These are phyloP conservation scores for Clarias batrachus DNA, from an alignment of 2,113 vertebrate species.

Conservation along the genomic window DNA sequence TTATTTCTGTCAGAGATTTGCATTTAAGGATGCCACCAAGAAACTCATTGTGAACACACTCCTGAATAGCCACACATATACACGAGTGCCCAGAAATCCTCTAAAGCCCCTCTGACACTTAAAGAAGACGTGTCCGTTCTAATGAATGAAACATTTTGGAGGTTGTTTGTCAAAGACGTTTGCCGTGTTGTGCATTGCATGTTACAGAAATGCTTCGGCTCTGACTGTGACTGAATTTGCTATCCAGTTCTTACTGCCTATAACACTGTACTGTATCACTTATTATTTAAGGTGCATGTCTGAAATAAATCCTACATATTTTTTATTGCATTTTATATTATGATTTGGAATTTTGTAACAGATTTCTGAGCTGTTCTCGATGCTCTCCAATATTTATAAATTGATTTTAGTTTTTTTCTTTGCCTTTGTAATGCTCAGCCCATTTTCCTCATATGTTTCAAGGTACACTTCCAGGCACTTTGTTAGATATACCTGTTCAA, in stretches of 20 bases:
- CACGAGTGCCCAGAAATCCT: conserved; percentile 7
- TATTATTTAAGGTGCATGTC: not conserved
- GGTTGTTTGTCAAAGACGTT: not conserved
- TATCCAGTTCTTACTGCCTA: not conserved
- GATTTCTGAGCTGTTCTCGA: not conserved
- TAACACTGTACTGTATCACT: not conserved
- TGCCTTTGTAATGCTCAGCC: not conserved
- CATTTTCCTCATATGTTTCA: not conserved
- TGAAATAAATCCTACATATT: not conserved
- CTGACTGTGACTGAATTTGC: not conserved
- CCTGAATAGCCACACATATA: conserved; percentile 7
- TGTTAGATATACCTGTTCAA: too few species aligned
- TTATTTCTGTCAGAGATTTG: conserved; percentile 53
- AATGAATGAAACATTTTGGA: conserved; percentile 15
- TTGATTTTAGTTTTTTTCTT: not conserved
- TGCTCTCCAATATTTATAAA: not conserved
- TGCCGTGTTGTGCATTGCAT: not conserved
- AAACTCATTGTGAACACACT: conserved; percentile 28
- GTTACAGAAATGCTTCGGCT: not conserved
- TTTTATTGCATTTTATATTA: not conserved
- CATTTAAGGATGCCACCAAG: conserved; percentile 51
- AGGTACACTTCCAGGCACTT: too few species aligned
- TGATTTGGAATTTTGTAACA: not conserved
- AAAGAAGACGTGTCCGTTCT: conserved; percentile 17
- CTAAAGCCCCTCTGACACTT: conserved; percentile 27